Percentiles rank a stretch among this genome's conserved stretches.
These are phyloP conservation scores for Aspiorhynchus laticeps DNA, from an alignment of 2,113 vertebrate species.

Conservation along the genomic window DNA sequence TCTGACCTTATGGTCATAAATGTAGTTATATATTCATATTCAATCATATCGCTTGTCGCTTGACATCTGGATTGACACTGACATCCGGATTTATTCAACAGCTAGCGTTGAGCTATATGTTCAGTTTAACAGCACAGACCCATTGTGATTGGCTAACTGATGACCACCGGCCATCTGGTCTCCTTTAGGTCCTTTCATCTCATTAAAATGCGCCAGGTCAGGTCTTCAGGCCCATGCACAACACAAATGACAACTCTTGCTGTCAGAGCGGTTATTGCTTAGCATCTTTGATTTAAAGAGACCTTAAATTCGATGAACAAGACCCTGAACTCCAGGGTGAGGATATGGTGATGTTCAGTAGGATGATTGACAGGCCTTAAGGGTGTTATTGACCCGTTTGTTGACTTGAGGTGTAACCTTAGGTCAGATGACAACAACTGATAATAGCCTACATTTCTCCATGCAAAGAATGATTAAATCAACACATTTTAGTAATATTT, in stretches of 20 bases:
- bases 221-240: conserved; percentile 21
- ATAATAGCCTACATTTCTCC: not conserved
- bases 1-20: not conserved
- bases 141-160: conserved; percentile 33
- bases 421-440: not conserved
- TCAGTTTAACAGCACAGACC: not conserved
- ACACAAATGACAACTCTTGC: conserved; percentile 21
- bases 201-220: conserved; percentile 42
- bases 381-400: conserved; percentile 6
- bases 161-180: conserved; percentile 44
- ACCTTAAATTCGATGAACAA: not conserved
- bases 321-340: not conserved
- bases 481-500: not conserved
- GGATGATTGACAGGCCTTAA: conserved; percentile 26
- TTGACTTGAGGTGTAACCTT: conserved; percentile 3
- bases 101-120: not conserved
- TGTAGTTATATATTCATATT: not conserved
- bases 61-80: too few species aligned
- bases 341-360: not conserved
- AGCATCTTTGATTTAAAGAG: conserved; percentile 12
- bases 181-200: conserved; percentile 32
- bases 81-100: not conserved
- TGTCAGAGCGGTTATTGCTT: not conserved
- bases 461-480: not conserved
- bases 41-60: too few species aligned